Evolutionary conservation across 2,888 invertebrate species (phyloP).

Genomic region (Stegana nigrithorax): DNA sequence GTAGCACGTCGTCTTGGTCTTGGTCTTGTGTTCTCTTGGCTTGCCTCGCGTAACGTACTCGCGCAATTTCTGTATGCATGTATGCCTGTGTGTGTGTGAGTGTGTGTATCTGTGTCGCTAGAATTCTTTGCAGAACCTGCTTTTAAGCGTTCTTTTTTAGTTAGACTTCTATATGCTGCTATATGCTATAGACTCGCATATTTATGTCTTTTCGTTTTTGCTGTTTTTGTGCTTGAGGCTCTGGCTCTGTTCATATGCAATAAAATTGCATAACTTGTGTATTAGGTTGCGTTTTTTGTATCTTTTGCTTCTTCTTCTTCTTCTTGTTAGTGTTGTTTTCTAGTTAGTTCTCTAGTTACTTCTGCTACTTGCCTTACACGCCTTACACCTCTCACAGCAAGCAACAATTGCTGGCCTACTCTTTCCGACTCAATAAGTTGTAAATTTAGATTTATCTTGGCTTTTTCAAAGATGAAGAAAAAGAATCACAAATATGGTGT

Average conservation of each 20-base stretch:
- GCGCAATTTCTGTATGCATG: not conserved
- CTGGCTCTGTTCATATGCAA: conserved; percentile 17
- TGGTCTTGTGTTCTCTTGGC: not conserved
- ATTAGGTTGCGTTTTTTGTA: conserved; percentile 14
- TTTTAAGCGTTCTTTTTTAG: not conserved
- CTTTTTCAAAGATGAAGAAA: too few species aligned
- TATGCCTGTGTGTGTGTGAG: not conserved
- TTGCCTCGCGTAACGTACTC: not conserved
- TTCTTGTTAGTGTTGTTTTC: conserved; percentile 8
- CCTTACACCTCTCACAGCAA: too few species aligned
- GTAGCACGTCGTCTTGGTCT: not conserved
- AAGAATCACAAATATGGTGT: too few species aligned
- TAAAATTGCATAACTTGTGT: conserved; percentile 45
- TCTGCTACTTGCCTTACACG: not conserved
- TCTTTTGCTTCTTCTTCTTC: not conserved
- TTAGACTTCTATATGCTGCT: too few species aligned
- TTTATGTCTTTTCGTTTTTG: not conserved
- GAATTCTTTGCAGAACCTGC: not conserved
- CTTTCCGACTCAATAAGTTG: too few species aligned
- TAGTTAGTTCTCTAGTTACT: conserved; percentile 1
- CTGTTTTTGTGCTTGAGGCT: conserved; percentile 28
- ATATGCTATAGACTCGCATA: not conserved
- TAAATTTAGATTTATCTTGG: too few species aligned
- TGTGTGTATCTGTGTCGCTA: conserved; percentile 9
- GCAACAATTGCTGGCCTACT: too few species aligned